Evolutionary conservation across 2,797 vertebrate species (phyloP).

Genomic region (Erethizon dorsatum): DNA sequence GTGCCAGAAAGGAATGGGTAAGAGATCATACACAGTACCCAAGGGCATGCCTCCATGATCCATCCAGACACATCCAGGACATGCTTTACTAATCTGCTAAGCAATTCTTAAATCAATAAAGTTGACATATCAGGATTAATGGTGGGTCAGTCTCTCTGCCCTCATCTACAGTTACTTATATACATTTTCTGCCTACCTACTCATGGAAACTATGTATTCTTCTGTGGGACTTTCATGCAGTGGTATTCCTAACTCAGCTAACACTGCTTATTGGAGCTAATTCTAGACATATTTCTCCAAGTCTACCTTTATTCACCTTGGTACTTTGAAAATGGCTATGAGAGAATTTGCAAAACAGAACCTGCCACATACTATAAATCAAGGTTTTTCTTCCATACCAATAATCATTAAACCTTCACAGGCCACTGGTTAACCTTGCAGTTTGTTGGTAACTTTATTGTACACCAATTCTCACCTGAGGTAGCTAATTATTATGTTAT

Average conservation of each 20-base stretch:
- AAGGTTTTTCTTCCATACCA: background rate
- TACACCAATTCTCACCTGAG: background rate
- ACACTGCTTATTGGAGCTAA: background rate
- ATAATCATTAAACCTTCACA: background rate
- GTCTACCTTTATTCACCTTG: background rate
- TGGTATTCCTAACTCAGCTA: background rate
- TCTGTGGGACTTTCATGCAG: background rate
- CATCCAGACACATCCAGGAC: background rate
- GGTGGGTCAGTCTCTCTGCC: background rate
- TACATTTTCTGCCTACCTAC: background rate
- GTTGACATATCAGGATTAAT: background rate
- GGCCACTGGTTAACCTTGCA: background rate
- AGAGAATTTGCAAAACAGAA: background rate
- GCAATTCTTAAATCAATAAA: background rate
- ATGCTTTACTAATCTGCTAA: background rate
- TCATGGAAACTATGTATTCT: background rate
- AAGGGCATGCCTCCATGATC: background rate
- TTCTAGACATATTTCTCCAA: background rate
- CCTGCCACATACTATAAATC: background rate
- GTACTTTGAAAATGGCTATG: background rate
- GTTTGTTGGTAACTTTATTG: background rate
- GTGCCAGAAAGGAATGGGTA: background rate
- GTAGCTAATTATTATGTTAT: background rate
- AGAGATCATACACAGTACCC: background rate
- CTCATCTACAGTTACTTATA: background rate